These are phyloP conservation scores for Athalia rosae DNA, from an alignment of 2,888 invertebrate genomes.

Conservation along the genomic window DNA sequence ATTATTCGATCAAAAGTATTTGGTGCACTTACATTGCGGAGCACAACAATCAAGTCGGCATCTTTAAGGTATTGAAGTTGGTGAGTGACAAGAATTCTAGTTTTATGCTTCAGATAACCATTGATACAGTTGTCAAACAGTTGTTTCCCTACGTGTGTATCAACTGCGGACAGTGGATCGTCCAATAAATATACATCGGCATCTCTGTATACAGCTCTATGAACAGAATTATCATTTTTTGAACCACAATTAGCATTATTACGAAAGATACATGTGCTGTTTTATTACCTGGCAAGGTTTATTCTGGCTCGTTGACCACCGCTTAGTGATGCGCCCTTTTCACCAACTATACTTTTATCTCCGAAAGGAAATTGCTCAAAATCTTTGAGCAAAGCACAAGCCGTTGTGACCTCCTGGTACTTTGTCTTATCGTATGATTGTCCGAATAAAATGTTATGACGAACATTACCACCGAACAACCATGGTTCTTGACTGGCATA, in stretches of 20 bases:
- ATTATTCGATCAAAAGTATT: conserved; percentile 51
- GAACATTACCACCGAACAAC: conserved; percentile 82
- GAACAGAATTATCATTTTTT: conserved; percentile 31
- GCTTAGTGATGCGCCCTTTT: conserved; percentile 84
- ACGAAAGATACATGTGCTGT: neutral
- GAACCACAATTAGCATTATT: conserved; percentile 4
- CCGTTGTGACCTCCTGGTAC: conserved; percentile 77
- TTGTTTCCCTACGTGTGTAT: conserved; percentile 84
- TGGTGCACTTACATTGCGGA: conserved; percentile 79
- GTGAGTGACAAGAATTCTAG: conserved; percentile 88
- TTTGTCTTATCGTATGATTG: conserved; percentile 76
- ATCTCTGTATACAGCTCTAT: conserved; percentile 83
- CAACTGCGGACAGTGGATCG: conserved; percentile 88
- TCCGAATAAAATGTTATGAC: conserved; percentile 89
- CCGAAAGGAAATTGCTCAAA: conserved; percentile 82
- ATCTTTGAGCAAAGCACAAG: conserved; percentile 81
- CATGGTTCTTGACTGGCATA: conserved; percentile 90
- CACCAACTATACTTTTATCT: conserved; percentile 85
- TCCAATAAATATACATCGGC: conserved; percentile 87
- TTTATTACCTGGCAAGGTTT: conserved; percentile 79
- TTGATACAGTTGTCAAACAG: conserved; percentile 84
- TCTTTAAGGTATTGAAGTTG: conserved; percentile 85
- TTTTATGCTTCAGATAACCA: conserved; percentile 79
- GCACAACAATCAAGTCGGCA: conserved; percentile 80
- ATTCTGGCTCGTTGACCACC: conserved; percentile 89